Evolutionary conservation across 2,888 invertebrate genomes (phyloP), one percentile per base, ranked within the genome.

Genomic region (Physocephala rufipes): DNA sequence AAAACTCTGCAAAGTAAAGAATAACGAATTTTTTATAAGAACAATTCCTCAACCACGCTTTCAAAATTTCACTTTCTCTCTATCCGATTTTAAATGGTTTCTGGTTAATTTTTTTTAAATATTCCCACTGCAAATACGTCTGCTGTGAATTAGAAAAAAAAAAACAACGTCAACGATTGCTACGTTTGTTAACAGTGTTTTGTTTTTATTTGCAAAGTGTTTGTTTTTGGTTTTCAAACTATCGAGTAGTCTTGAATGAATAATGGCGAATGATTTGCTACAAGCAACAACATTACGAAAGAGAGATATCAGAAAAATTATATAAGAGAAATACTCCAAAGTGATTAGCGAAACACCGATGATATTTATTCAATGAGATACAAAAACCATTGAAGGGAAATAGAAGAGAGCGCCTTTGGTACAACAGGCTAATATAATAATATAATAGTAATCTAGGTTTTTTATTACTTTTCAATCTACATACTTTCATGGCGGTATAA

Each of bases 1-100:
- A 72, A 73, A 73, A 74, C 79, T 79, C 85, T 85, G 79, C 28
- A 81, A 83, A 62, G 51, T 36, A 36, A 47, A 47, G 58, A 67
- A 3, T 66, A 72, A 59, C 7, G 21, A 55, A 74, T 64, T 36
- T 36, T 36, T 36, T 15, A 21, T 71, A 15, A 74, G 71, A 73
- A 71, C 64, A 64, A n/a, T n/a, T n/a, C n/a, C n/a, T n/a, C n/a
- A n/a, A n/a, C n/a, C n/a, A n/a, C n/a, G n/a, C n/a, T n/a, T n/a
- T n/a, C n/a, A n/a, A n/a, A n/a, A n/a, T n/a, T n/a, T n/a, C n/a
- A n/a, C n/a, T n/a, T n/a, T n/a, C n/a, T n/a, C n/a, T n/a, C n/a
- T n/a, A n/a, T n/a, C 49, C 12, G 51, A 51, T 7, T 4, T 19
- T 24, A 55, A 55, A 55, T 53, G 7, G 55, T 58, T 7, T 16